phyloP scores from a whole-genome alignment of 2,113 vertebrate genomes.

The Strigops habroptila region DNA sequence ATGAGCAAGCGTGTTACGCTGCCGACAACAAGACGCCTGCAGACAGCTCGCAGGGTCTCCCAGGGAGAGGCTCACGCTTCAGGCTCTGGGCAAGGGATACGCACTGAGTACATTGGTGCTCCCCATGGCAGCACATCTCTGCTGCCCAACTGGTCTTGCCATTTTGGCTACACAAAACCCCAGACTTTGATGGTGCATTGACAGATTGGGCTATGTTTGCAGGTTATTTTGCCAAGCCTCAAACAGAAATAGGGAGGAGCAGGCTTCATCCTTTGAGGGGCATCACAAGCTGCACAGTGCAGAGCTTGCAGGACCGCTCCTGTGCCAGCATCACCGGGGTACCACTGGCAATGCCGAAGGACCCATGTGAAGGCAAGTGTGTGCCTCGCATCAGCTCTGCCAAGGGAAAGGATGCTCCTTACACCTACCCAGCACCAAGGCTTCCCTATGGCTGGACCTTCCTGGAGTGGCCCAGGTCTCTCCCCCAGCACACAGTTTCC shows the following conservation, averaged over 20 bases:
- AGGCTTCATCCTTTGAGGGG: background rate
- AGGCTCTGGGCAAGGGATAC: background rate
- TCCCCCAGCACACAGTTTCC: background rate
- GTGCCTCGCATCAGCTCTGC: accelerated
- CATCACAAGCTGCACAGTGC: background rate
- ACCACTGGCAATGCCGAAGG: accelerated
- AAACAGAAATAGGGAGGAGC: background rate
- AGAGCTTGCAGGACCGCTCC: accelerated
- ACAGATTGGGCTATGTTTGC: background rate
- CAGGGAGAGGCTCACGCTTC: background rate
- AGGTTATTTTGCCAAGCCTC: background rate
- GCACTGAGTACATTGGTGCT: accelerated
- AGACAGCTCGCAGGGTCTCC: background rate
- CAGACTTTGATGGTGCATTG: accelerated
- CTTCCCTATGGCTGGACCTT: accelerated
- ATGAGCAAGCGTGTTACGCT: background rate
- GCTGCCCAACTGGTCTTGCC: accelerated
- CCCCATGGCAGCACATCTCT: accelerated
- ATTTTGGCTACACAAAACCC: accelerated
- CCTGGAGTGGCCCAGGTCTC: background rate
- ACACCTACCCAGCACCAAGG: accelerated
- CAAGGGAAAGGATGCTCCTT: background rate
- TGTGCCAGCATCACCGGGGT: accelerated
- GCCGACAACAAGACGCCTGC: accelerated
- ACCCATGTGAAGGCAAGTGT: accelerated